Percentiles rank a stretch among this genome's conserved stretches.
Evolutionary conservation across 2,113 vertebrate species (phyloP).

Genomic region (Thermophis baileyi): DNA sequence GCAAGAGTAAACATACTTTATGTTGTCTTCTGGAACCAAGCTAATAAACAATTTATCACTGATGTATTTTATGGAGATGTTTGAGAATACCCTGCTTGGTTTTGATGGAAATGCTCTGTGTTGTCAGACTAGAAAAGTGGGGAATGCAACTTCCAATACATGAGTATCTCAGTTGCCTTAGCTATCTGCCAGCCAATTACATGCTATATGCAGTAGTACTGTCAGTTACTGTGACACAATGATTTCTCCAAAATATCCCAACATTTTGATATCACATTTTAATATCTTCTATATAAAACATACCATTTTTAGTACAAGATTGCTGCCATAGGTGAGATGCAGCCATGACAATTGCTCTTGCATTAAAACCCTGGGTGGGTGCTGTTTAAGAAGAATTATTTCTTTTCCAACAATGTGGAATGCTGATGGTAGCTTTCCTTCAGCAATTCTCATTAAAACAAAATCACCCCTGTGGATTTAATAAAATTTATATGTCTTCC

Average conservation of each 20-base stretch:
- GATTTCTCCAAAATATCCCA: neutral
- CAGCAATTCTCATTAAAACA: neutral
- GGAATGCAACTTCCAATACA: neutral
- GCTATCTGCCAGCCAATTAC: neutral
- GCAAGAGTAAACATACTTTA: neutral
- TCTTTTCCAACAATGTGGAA: neutral
- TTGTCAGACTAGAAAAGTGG: neutral
- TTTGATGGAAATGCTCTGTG: neutral
- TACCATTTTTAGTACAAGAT: neutral
- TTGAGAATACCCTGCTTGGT: neutral
- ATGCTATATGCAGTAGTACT: neutral
- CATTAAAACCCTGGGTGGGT: neutral
- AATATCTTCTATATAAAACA: neutral
- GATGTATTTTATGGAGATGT: neutral
- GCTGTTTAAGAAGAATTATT: neutral
- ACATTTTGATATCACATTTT: neutral
- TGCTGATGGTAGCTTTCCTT: neutral
- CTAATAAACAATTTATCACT: neutral
- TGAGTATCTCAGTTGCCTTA: neutral
- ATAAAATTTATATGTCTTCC: neutral
- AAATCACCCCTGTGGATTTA: neutral
- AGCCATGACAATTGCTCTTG: neutral
- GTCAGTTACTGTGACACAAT: neutral
- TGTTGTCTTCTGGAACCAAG: neutral
- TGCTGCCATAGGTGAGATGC: neutral